Base-by-base conservation (phyloP, 2,888 invertebrate species). In the Rhimphoctona megacephalus region DNA sequence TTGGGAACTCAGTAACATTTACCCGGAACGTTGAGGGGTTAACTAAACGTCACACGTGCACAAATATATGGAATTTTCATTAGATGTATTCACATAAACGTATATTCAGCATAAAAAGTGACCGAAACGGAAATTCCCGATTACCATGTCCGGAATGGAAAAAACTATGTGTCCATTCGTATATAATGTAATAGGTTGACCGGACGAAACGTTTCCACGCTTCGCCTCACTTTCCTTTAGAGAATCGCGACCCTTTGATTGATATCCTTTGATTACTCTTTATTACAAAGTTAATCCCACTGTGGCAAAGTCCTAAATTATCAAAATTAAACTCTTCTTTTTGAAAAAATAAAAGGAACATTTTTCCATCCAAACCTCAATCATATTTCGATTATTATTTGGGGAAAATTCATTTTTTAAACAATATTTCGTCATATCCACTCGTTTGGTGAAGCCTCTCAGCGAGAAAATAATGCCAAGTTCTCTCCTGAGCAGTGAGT, bases 201-300 rank as follows among this genome's bases (percentile, higher is more conserved):
- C 94, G 94, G 94, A 94, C 93, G 94, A 93, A 91, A 88, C 93
- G 92, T 93, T 93, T 94, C 93, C 94, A 94, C 94, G 94, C 92
- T 94, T 93, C 94, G 93, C 89, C 93, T 92, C 91, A 86, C 91
- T 89, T 85, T 57, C 39, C 69, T 43, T 36, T 25, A 46, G 46
- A 36, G 79, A 79, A 77, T 61, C 57, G 61, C 67, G 81, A 46
- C 69, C 73, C 88, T 87, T 85, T 76, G 80, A 85, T 87, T 85
- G 61, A 61, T 30, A 57, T 25, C 14, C 57, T 57, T 25, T 57
- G 30, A 61, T 61, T 61, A 30, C 5, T 30, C 30, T 61, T 57
- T 14, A 11, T 61, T 30, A 61, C 6, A 17, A 61, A 61, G 6
- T 61, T 6, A 30, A 30, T 61, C 7, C 6, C 7, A 52, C 25